Base-by-base conservation (phyloP, 2,888 invertebrate genomes). In the Uloborus plumipes region DNA sequence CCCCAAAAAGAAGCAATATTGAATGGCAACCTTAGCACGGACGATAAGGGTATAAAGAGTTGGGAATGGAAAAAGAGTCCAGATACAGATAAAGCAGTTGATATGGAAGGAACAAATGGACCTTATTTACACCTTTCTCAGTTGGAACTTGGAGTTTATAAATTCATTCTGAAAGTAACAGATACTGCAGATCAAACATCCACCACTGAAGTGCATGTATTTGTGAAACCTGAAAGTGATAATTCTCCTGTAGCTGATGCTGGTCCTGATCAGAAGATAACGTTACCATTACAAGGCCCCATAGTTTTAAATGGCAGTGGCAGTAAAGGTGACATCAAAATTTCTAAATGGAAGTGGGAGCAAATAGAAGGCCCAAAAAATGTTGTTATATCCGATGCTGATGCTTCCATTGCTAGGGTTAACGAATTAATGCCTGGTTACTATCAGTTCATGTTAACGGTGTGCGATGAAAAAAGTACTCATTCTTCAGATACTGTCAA, bases 11-110 rank as follows among this genome's bases (percentile, higher is more conserved):
- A 91, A 61, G 92, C 96, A 14, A 94, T 94, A 0, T 90, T 98
- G 26, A 96, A 95, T 89, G 98, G 97, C 6, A 97, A 94, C 87
- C 91, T 94, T 80, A 97, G 97, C 84, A 94, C 95, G 0, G 98
- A 98, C 88, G 98, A 98, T 89, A 94, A 96, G 87, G 95, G 95
- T 86, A 97, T 98, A 86, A 93, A 93, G 0, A 94, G 94, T 31
- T 98, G 97, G 95, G 97, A 97, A 89, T 98, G 98, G 98, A 96
- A 95, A 0, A 97, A 97, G 88, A 94, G 94, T 67, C 92, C 94
- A 0, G 86, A 86, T 51, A 84, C 95, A 88, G 94, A 95, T 85
- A 94, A 94, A 82, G 96, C 96, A 0, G 97, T 96, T 14, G 97
- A 97, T 88, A 97, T 97, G 96, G 96, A 90, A 88, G 95, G 97